Percentiles rank a stretch among this genome's conserved stretches.
These are phyloP conservation scores for Rhagoletis pomonella DNA, from an alignment of 1,140 invertebrate species.

Conservation along the genomic window DNA sequence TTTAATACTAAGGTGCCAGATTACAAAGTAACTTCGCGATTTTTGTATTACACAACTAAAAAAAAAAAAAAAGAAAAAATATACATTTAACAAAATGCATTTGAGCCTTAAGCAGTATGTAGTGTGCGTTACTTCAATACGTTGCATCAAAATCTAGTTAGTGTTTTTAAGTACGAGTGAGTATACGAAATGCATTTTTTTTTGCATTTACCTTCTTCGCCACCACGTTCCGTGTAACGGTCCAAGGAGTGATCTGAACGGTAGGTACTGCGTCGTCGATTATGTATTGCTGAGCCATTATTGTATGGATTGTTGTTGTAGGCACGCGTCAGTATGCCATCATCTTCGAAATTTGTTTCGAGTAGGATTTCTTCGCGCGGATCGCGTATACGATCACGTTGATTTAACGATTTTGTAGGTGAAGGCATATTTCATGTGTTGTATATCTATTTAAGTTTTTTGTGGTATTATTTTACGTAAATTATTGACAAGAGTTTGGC, in stretches of 20 bases:
- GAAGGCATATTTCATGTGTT: slow-evolving; percentile 32
- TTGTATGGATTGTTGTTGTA: slow-evolving; percentile 71
- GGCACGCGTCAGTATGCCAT: slow-evolving; percentile 70
- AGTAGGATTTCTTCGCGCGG: slow-evolving; percentile 72
- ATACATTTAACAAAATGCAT: neutral
- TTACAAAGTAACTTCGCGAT: neutral
- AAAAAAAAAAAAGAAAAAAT: neutral
- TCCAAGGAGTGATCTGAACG: slow-evolving; percentile 72
- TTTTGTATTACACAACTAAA: neutral
- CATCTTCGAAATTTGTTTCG: slow-evolving; percentile 74
- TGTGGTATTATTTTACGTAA: neutral
- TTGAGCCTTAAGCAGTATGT: neutral
- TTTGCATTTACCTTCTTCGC: slow-evolving; percentile 66
- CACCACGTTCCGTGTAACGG: slow-evolving; percentile 71
- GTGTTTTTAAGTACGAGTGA: neutral
- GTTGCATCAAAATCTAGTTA: neutral
- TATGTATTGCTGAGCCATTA: slow-evolving; percentile 59
- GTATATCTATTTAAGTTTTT: no score
- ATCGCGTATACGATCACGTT: slow-evolving; percentile 71
- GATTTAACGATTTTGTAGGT: slow-evolving; percentile 51
- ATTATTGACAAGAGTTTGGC: neutral
- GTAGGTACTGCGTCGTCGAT: slow-evolving; percentile 65
- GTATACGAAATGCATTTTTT: slow-evolving; percentile 18
- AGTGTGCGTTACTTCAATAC: neutral
- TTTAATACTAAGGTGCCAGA: slow-evolving; percentile 7